Percentiles rank a stretch among this genome's conserved stretches.
These are phyloP conservation scores for Hypomesus transpacificus DNA, from an alignment of 2,113 vertebrate species.

Conservation along the genomic window DNA sequence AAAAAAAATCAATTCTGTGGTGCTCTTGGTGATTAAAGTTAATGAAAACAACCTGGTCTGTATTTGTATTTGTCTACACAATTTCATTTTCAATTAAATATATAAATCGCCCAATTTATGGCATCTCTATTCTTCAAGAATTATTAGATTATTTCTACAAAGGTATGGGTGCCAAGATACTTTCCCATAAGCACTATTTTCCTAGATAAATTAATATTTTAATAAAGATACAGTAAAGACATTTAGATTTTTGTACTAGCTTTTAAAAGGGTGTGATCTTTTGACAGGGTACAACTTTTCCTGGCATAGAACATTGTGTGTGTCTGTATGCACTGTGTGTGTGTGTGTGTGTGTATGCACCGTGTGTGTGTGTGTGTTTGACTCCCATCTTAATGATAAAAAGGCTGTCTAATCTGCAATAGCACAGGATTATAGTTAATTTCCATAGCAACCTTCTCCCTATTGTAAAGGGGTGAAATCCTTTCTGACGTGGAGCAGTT, in stretches of 20 bases:
- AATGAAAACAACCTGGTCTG: slow-evolving; percentile 15
- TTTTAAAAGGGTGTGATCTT: slow-evolving; percentile 21
- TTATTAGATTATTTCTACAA: no score
- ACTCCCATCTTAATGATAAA: slow-evolving; percentile 63
- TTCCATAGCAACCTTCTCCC: slow-evolving; percentile 54
- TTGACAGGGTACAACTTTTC: slow-evolving; percentile 3
- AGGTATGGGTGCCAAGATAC: no score
- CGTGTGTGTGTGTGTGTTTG: slow-evolving; percentile 34
- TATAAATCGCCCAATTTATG: no score
- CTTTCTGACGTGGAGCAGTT: slow-evolving; percentile 63
- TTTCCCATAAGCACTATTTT: no score
- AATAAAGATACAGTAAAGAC: slow-evolving; percentile 15
- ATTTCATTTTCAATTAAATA: not conserved
- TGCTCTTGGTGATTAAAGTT: slow-evolving; percentile 41
- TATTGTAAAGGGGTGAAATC: slow-evolving; percentile 54
- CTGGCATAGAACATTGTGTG: no score
- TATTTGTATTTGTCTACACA: no score
- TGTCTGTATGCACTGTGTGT: slow-evolving; percentile 28
- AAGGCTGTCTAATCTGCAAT: slow-evolving; percentile 56
- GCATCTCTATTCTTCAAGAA: not conserved
- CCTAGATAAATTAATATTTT: no score
- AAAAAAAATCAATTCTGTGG: slow-evolving; percentile 54
- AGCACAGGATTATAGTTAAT: slow-evolving; percentile 57
- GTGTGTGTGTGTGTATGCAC: slow-evolving; percentile 47
- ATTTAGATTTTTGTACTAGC: not conserved